Percentiles rank a stretch among this genome's conserved stretches.
Conservation (phyloP, 2,888 invertebrate species). For the Acleris laterana region DNA sequence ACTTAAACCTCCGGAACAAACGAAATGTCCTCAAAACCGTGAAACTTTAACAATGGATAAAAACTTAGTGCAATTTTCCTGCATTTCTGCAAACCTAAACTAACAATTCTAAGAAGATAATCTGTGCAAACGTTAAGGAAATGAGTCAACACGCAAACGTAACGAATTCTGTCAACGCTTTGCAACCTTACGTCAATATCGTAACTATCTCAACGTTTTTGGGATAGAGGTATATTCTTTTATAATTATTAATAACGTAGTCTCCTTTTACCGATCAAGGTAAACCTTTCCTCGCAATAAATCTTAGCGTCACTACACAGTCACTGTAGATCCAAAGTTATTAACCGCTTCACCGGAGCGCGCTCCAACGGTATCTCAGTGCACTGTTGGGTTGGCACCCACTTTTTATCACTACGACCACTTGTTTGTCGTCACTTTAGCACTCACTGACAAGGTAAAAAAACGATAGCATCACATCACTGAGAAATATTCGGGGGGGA, state of each 20-base stretch:
- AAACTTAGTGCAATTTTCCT: slow-evolving; percentile 11
- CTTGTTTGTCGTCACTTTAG: slow-evolving; percentile 42
- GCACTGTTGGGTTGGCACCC: slow-evolving; percentile 48
- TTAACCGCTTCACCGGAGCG: slow-evolving; percentile 78
- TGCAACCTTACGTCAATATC: neutral
- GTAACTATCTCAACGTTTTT: neutral
- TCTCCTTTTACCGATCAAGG: slow-evolving; percentile 66
- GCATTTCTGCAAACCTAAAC: slow-evolving; percentile 2
- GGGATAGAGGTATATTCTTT: neutral
- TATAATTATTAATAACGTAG: slow-evolving; percentile 28
- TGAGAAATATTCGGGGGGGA: slow-evolving; percentile 42
- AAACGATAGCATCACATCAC: slow-evolving; percentile 56
- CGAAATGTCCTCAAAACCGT: slow-evolving; percentile 23
- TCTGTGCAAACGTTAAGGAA: slow-evolving; percentile 37
- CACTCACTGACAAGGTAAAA: slow-evolving; percentile 44
- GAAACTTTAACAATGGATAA: slow-evolving; percentile 23
- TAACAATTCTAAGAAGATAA: slow-evolving; percentile 1
- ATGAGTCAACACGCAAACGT: slow-evolving; percentile 45
- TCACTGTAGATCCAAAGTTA: slow-evolving; percentile 75
- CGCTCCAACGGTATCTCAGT: slow-evolving; percentile 74
- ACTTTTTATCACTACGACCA: slow-evolving; percentile 38
- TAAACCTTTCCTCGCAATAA: slow-evolving; percentile 77
- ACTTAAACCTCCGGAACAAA: slow-evolving; percentile 40
- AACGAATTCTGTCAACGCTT: slow-evolving; percentile 8
- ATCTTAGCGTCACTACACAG: slow-evolving; percentile 75